Percentiles rank a stretch among this genome's conserved stretches.
phyloP scores from a whole-genome alignment of 2,797 vertebrate genomes.

The Petrocephalus schoutedeni region DNA sequence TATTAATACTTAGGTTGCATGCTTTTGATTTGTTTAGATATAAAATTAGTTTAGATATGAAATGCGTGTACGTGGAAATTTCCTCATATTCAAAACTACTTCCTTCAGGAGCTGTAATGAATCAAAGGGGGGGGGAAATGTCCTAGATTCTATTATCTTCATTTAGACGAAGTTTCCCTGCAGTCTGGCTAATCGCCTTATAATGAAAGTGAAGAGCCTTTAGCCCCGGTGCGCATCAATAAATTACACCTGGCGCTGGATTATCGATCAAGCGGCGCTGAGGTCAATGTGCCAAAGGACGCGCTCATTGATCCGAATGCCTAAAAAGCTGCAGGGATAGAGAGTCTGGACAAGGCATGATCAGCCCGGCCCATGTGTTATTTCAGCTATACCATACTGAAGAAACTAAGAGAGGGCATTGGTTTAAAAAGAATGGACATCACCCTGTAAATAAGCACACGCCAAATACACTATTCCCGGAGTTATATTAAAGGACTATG shows the following conservation, averaged over 20 bases:
- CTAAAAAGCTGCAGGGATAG: background rate
- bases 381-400: background rate
- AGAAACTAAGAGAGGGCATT: background rate
- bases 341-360: background rate
- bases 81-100: background rate
- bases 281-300: background rate
- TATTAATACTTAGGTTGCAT: background rate
- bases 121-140: background rate
- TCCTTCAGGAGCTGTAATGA: background rate
- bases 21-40: background rate
- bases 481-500: no score
- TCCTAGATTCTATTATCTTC: background rate
- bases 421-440: background rate
- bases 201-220: background rate
- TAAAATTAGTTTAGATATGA: background rate
- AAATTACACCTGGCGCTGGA: background rate
- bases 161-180: background rate
- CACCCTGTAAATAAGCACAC: background rate
- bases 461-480: background rate
- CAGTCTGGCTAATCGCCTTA: background rate
- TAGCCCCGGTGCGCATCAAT: background rate
- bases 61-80: background rate
- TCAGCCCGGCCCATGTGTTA: background rate
- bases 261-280: conserved; percentile 14
- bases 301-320: conserved; percentile 15